Base-by-base conservation (phyloP, 1,140 invertebrate species). In the Nasonia giraulti region DNA sequence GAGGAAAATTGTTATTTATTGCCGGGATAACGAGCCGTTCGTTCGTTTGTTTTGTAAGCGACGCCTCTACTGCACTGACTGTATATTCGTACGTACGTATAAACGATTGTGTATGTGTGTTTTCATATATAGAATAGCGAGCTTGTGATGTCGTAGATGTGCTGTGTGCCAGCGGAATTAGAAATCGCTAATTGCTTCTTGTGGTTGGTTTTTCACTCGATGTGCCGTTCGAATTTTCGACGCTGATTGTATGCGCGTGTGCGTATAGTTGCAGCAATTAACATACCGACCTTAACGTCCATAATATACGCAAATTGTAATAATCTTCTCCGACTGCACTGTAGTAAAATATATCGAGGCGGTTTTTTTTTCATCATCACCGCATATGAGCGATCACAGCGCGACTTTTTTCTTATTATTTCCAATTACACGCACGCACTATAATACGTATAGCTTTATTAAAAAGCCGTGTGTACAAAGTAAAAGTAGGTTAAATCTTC, bases 1-100 rank as follows among this genome's bases (percentile, higher is more conserved):
- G n/a, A 71, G 11, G 44, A 82, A 74, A 82, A 81, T 74, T 82
- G 44, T 74, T 82, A 74, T 82, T 82, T 82, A 82, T 40, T 23
- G 31, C 10, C 10, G n/a, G 71, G 55, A 62, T 82, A 82, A 82
- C 50, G 50, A 23, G 50, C 20, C 14, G 44, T n/a, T 47, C 73
- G 12, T 37, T 37, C 17, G 40, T 55, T 81, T 81, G 37, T 47
- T 71, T 80, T 69, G 12, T 23, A 62, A 62, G 20, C 55, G 55
- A 62, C 55, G 55, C 55, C 17, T 20, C 55, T 37, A 37, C 33
- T 20, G 20, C 27, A 27, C 55, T n/a, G 55, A n/a, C 20, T 62
- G 17, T 62, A 1, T n/a, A 62, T 62, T 1, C 8, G 55, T 62
- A 62, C 17, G 55, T 62, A 47, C 5, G 40, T 66, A 12, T 27